Percentiles rank a stretch among this genome's conserved stretches.
Evolutionary conservation across 2,888 invertebrate genomes (phyloP).

Genomic region (Xestobium rufovillosum): DNA sequence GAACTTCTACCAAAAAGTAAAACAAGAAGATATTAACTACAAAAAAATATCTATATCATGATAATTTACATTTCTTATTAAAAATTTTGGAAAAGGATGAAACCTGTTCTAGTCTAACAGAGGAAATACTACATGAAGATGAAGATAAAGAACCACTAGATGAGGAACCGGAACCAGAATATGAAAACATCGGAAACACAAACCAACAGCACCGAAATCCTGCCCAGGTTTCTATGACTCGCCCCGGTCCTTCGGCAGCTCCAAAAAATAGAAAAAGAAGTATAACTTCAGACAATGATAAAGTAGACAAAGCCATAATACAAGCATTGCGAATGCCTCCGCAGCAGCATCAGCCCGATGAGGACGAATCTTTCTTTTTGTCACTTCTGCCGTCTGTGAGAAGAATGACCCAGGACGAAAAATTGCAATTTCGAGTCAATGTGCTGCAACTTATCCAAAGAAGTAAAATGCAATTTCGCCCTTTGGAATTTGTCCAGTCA

Average conservation of each 20-base stretch:
- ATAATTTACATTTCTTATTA: not conserved
- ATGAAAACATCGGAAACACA: constrained; percentile 2
- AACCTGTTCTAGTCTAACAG: not conserved
- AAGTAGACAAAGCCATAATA: not conserved
- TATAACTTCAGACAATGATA: not conserved
- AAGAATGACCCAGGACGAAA: constrained; percentile 18
- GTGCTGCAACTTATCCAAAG: constrained; percentile 13
- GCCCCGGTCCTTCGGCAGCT: too few relatives aligned
- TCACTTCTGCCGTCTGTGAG: constrained; percentile 15
- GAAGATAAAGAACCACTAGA: not conserved
- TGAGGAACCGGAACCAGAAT: too few relatives aligned
- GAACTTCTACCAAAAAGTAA: too few relatives aligned
- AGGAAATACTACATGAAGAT: not conserved
- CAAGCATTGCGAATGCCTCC: constrained; percentile 2
- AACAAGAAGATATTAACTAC: too few relatives aligned
- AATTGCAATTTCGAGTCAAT: constrained; percentile 16
- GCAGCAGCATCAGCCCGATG: constrained; percentile 8
- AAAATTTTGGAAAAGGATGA: constrained; percentile 2
- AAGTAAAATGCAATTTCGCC: not conserved
- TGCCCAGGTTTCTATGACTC: not conserved
- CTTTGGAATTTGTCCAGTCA: not conserved
- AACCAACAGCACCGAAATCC: constrained; percentile 1
- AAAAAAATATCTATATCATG: not conserved
- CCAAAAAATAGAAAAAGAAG: not conserved
- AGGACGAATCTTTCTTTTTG: constrained; percentile 20